Evolutionary conservation across 2,797 vertebrate species (phyloP).

Genomic region (Clarias platycephalus): DNA sequence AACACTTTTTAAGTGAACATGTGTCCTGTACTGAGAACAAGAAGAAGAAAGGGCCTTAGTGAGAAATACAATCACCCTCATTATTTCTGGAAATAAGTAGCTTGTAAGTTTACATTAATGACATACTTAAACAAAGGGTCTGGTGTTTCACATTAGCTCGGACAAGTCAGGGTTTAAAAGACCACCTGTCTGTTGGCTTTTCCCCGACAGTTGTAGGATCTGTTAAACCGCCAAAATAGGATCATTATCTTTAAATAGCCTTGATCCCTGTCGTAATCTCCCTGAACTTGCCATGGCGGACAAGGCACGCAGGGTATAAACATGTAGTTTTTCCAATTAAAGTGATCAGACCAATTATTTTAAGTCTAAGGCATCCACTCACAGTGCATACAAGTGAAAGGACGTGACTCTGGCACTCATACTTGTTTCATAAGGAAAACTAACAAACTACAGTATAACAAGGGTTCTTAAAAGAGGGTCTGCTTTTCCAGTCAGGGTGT

Average conservation of each 20-base stretch:
- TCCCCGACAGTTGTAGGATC: slow-evolving; percentile 38
- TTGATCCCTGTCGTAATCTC: slow-evolving; percentile 58
- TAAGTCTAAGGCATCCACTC: slow-evolving; percentile 41
- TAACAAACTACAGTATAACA: not conserved
- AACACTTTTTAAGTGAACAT: not conserved
- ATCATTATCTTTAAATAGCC: slow-evolving; percentile 56
- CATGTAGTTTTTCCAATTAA: slow-evolving; percentile 51
- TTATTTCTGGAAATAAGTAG: slow-evolving; percentile 9
- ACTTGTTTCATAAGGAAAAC: not conserved
- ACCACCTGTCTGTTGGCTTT: slow-evolving; percentile 19
- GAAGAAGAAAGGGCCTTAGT: not conserved
- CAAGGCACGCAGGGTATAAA: slow-evolving; percentile 44
- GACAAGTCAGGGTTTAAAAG: slow-evolving; percentile 15
- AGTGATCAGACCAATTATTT: slow-evolving; percentile 58
- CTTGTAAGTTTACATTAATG: slow-evolving; percentile 31
- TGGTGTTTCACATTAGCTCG: slow-evolving; percentile 1
- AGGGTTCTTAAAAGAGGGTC: not conserved
- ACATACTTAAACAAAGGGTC: slow-evolving; percentile 32
- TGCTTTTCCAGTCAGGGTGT: not conserved
- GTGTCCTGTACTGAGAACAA: not conserved
- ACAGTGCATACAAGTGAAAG: slow-evolving; percentile 4
- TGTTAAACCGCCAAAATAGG: slow-evolving; percentile 60
- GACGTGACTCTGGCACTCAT: not conserved
- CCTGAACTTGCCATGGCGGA: slow-evolving; percentile 50
- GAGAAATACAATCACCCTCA: not conserved